Evolutionary conservation across 2,113 vertebrate species (phyloP).

Genomic region (Cryptotis parvus): DNA sequence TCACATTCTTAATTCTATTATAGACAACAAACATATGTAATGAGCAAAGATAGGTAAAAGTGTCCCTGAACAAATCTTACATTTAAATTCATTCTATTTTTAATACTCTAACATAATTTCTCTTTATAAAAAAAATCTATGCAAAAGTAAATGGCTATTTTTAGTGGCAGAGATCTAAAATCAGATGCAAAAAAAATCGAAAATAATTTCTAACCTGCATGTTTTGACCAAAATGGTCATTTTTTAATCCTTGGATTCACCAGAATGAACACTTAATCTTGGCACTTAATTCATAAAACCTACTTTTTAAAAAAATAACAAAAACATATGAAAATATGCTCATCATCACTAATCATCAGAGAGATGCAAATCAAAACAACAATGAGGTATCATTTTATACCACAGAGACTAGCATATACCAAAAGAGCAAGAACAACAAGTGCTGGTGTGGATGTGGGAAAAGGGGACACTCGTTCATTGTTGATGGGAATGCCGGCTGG

Average conservation of each 20-base stretch:
- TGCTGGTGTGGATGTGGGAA: too few species aligned
- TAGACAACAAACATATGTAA: conserved; percentile 3
- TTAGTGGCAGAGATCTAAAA: neutral
- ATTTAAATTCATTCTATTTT: neutral
- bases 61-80: neutral
- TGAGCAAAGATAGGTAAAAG: neutral
- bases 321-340: too few species aligned
- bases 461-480: too few species aligned
- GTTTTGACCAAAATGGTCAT: neutral
- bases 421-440: too few species aligned
- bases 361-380: too few species aligned
- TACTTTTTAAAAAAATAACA: conserved; percentile 20
- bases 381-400: too few species aligned
- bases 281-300: neutral
- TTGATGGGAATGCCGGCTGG: too few species aligned
- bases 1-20: neutral
- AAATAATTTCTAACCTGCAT: neutral
- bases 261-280: neutral
- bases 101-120: neutral
- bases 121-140: neutral
- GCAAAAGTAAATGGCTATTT: neutral
- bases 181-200: neutral
- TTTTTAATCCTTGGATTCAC: conserved; percentile 2
- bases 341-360: too few species aligned
- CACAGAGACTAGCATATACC: too few species aligned